Conservation (phyloP, 2,888 invertebrate species). For the Pharmacophagus antenor region DNA sequence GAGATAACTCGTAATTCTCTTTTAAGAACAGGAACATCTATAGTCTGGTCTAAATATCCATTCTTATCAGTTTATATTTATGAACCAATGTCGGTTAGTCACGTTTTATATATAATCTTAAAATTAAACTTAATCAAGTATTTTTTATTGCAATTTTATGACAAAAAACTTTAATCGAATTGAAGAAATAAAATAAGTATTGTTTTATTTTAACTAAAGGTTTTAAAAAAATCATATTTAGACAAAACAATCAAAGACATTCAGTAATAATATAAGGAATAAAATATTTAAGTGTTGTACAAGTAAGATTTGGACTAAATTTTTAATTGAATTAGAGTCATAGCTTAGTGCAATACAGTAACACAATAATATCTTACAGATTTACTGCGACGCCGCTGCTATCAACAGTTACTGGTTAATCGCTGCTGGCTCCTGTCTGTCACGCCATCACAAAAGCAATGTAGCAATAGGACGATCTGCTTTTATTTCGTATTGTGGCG, state of each 20-base stretch:
- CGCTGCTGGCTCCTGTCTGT: constrained; percentile 60
- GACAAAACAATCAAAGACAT: too few species aligned
- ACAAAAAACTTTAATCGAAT: too few species aligned
- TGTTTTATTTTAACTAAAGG: too few species aligned
- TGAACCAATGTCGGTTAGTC: constrained; percentile 60
- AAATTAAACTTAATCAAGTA: too few species aligned
- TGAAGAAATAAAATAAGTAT: not conserved
- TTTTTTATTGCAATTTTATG: too few species aligned
- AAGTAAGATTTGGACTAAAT: not conserved
- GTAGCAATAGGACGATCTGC: constrained; percentile 52
- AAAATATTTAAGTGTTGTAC: too few species aligned
- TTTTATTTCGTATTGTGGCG: constrained; percentile 61
- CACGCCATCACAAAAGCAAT: constrained; percentile 50
- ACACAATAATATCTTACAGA: constrained; percentile 42
- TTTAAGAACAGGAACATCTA: constrained; percentile 23
- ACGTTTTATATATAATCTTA: not conserved
- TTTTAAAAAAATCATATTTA: too few species aligned
- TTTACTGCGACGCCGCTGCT: constrained; percentile 65
- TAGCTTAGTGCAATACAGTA: not conserved
- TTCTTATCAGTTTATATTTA: constrained; percentile 64
- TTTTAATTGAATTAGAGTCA: not conserved
- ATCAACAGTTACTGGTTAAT: constrained; percentile 66
- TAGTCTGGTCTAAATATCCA: constrained; percentile 57
- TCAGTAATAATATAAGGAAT: too few species aligned
- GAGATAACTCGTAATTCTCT: not conserved